Conservation (phyloP, 2,113 vertebrate species). For the Mirounga angustirostris region DNA sequence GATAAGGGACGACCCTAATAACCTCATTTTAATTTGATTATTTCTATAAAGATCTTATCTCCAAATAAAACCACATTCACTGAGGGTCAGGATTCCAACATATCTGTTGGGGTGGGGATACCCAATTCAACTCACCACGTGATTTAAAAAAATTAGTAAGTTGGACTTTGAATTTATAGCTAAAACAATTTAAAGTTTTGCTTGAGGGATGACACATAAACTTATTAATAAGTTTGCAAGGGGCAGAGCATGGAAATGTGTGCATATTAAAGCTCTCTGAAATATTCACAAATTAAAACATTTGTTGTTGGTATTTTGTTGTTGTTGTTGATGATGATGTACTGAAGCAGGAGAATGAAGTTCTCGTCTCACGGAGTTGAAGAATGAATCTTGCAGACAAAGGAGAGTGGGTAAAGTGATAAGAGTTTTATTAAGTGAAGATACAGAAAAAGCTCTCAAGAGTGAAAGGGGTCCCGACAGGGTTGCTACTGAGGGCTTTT, state of each 20-base stretch:
- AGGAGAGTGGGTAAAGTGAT: neutral
- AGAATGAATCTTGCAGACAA: neutral
- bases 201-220: neutral
- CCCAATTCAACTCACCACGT: neutral
- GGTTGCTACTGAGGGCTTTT: neutral
- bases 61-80: neutral
- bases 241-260: neutral
- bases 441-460: neutral
- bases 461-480: neutral
- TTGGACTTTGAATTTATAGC: slow-evolving; percentile 48
- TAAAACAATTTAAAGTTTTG: neutral
- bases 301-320: neutral
- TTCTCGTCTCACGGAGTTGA: neutral
- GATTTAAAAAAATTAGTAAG: slow-evolving; percentile 65
- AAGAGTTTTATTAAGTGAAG: neutral
- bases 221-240: slow-evolving; percentile 57
- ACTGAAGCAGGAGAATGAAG: neutral
- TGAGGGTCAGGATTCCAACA: neutral
- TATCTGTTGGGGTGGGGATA: neutral
- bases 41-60: neutral
- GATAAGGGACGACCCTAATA: neutral
- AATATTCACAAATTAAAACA: neutral
- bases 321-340: neutral
- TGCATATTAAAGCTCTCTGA: neutral
- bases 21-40: neutral